Evolutionary conservation across 2,888 invertebrate genomes (phyloP), one percentile per base, ranked within the genome.

Genomic region (Merodon equestris): DNA sequence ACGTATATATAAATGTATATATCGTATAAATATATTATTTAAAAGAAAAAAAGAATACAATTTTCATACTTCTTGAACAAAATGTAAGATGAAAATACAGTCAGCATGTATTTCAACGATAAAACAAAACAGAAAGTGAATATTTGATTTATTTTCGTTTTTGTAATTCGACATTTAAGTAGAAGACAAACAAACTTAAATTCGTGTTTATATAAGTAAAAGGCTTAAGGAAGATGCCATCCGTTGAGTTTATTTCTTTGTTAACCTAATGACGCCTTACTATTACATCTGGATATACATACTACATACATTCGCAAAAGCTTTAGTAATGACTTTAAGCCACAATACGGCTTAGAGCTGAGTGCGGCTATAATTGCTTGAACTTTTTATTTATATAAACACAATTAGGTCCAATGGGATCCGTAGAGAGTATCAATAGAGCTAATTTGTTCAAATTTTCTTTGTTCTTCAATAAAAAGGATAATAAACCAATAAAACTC

Each of bases 391-490:
- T n/a, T n/a, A n/a, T n/a, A n/a, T n/a, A 67, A 50, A 57, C 34
- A 68, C 61, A 67, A n/a, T 54, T 67, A 40, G 58, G 27, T 60
- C 73, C 77, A 9, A 34, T 54, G 68, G 51, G 57, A 64, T 60
- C 68, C 57, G 53, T 60, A 68, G 53, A 63, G 54, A 68, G 68
- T 79, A 79, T 79, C 73, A 79, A 73, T 73, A 79, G 79, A 63
- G 53, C 73, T 14, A 79, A 68, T 68, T 66, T 79, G 79, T 79
- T 79, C 67, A 73, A 79, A 73, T 73, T 73, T 73, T 63, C 73
- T 79, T 79, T 79, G 79, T 73, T 79, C 79, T 68, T 79, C 63
- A 79, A 79, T 73, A 73, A 77, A 77, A 53, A 54, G 54, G 48
- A 42, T 63, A 42, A 44, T 54, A 58, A 54, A 45, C 34, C 12